Evolutionary conservation across 2,797 vertebrate species (phyloP).

Genomic region (Glossophaga mutica): DNA sequence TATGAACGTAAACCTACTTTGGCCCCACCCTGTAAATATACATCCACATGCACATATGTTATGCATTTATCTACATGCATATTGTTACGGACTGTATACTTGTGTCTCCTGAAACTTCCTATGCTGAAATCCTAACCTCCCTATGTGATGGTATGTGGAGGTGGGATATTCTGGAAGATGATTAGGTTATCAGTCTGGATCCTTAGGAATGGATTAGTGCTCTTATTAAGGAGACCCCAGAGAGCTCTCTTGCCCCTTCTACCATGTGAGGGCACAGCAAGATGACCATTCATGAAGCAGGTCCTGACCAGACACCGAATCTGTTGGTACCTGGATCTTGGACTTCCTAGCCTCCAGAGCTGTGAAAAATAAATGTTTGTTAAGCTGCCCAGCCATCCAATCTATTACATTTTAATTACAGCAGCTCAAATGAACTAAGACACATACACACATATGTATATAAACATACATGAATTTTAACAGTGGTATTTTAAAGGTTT

Average conservation of each 20-base stretch:
- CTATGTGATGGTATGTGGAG: neutral
- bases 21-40: neutral
- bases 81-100: neutral
- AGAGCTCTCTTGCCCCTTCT: neutral
- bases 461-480: neutral
- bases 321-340: neutral
- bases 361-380: neutral
- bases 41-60: neutral
- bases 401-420: neutral
- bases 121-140: neutral
- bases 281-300: neutral
- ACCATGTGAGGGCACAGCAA: neutral
- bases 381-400: neutral
- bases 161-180: neutral
- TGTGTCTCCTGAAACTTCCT: neutral
- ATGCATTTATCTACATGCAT: neutral
- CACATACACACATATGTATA: neutral
- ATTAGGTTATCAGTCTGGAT: neutral
- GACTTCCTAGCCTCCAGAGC: neutral
- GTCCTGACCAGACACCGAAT: neutral
- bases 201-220: neutral
- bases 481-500: neutral
- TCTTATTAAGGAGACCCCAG: neutral
- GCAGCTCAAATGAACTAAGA: neutral
- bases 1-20: neutral